Base-by-base conservation (phyloP, 2,797 vertebrate species). In the Vespertilio murinus region DNA sequence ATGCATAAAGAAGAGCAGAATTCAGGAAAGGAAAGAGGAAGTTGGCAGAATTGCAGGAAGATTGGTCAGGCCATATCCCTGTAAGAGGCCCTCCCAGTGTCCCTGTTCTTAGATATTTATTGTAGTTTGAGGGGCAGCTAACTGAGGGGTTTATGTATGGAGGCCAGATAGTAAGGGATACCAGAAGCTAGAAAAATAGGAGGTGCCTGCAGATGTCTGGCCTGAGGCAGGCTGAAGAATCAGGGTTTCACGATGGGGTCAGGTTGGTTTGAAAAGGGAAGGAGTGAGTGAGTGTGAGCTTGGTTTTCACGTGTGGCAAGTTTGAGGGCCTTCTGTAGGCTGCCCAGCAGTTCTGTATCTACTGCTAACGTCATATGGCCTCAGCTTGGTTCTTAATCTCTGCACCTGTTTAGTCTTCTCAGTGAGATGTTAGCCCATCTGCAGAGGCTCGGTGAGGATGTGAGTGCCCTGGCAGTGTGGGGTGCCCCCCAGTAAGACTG, bases 311-410 rank as follows among this genome's bases (percentile, higher is more conserved):
- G 56, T 52, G 28, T 4, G 20, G 59, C 5, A 9, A 30, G 33
- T 35, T 47, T 38, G 74, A 61, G 83, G 75, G 5, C 52, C 49
- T 73, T 47, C 5, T 4, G 2, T n/a, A 8, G 20, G 38, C n/a
- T 16, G 18, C 74, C 59, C 22, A 0, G n/a, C 40, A 38, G 30
- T 54, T 54, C 9, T 4, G 11, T 40, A 2, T n/a, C 6, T 22
- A 0, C 25, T 4, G 0, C 86, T 49, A 30, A 1, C 1, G 14
- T 49, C 1, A 0, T 5, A 0, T 5, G 42, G 18, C 1, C 3
- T 47, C 4, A 2, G 8, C 25, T 59, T 71, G 87, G 70, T 6
- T 40, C 52, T 80, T 54, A 2, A 10, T 25, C 33, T 88, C 42
- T n/a, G 45, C 0, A 0, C 40, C 52, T 81, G 38, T 49, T 38